Percentiles rank a stretch among this genome's conserved stretches.
These are phyloP conservation scores for Dilophus febrilis DNA, from an alignment of 2,888 invertebrate species.

Conservation along the genomic window DNA sequence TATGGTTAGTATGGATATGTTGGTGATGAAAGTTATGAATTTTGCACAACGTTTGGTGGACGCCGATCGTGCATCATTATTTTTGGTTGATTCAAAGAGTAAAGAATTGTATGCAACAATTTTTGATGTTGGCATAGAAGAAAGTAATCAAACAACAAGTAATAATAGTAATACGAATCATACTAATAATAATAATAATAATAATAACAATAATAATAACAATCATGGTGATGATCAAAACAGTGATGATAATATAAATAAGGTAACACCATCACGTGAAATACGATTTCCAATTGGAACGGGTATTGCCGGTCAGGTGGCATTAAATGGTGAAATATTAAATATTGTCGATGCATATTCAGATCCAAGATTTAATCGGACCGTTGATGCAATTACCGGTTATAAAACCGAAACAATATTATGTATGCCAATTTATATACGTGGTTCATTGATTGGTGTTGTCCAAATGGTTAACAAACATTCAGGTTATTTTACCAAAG, in stretches of 20 bases:
- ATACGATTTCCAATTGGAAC: slow-evolving; percentile 55
- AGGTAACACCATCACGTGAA: slow-evolving; percentile 31
- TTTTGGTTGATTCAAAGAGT: slow-evolving; percentile 55
- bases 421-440: slow-evolving; percentile 75
- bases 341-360: slow-evolving; percentile 72
- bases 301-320: slow-evolving; percentile 72
- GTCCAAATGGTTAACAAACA: slow-evolving; percentile 73
- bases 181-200: no score
- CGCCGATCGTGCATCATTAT: slow-evolving; percentile 70
- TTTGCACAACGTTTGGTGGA: slow-evolving; percentile 65
- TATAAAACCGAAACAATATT: slow-evolving; percentile 57
- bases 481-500: slow-evolving; percentile 37
- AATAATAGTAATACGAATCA: slow-evolving; percentile 12
- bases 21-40: slow-evolving; percentile 69
- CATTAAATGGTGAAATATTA: slow-evolving; percentile 57
- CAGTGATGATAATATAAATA: slow-evolving; percentile 9
- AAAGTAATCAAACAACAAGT: slow-evolving; percentile 14
- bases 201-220: slow-evolving; percentile 14
- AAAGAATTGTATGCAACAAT: slow-evolving; percentile 66
- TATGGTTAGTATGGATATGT: slow-evolving; percentile 65
- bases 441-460: slow-evolving; percentile 62
- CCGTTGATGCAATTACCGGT: slow-evolving; percentile 48
- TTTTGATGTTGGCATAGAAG: slow-evolving; percentile 46
- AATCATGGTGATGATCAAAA: slow-evolving; percentile 14
- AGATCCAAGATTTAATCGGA: slow-evolving; percentile 57